Evolutionary conservation across 2,888 invertebrate species (phyloP).

Genomic region (Phrixothrix hirtus): DNA sequence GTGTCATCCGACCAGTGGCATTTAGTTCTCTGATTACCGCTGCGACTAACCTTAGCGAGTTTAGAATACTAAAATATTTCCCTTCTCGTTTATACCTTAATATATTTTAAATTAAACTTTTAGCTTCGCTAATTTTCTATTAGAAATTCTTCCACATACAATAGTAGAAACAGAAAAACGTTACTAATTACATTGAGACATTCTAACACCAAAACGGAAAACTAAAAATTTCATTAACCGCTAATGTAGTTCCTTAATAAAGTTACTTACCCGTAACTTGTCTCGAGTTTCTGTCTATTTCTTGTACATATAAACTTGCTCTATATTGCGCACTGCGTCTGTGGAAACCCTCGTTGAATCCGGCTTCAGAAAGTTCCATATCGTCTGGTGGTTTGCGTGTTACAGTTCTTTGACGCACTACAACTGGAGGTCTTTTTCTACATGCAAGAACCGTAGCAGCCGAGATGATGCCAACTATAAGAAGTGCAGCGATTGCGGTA

Average conservation of each 20-base stretch:
- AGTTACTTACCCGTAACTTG: constrained; percentile 30
- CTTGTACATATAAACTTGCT: constrained; percentile 53
- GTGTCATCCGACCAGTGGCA: constrained; percentile 43
- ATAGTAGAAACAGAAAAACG: constrained; percentile 9
- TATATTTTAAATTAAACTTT: constrained; percentile 28
- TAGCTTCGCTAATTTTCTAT: background rate
- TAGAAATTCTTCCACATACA: constrained; percentile 11
- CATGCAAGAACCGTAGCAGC: constrained; percentile 52
- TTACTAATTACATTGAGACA: constrained; percentile 20
- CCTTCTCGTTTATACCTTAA: constrained; percentile 32
- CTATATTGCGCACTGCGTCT: constrained; percentile 53
- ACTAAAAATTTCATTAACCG: constrained; percentile 27
- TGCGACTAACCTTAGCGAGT: constrained; percentile 43
- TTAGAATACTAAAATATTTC: constrained; percentile 41
- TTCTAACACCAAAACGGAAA: constrained; percentile 17
- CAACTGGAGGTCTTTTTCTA: constrained; percentile 42
- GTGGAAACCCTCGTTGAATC: constrained; percentile 55
- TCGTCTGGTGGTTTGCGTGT: constrained; percentile 50
- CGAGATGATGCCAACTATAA: constrained; percentile 50
- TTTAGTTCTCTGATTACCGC: constrained; percentile 50
- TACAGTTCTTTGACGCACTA: constrained; percentile 41
- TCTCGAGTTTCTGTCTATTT: constrained; percentile 43
- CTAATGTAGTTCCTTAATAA: constrained; percentile 29
- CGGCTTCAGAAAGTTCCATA: constrained; percentile 52
- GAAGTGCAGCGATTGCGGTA: constrained; percentile 49